Evolutionary conservation across 2,797 vertebrate species (phyloP), one percentile per base, ranked within the genome.

Genomic region (Tapirus indicus): DNA sequence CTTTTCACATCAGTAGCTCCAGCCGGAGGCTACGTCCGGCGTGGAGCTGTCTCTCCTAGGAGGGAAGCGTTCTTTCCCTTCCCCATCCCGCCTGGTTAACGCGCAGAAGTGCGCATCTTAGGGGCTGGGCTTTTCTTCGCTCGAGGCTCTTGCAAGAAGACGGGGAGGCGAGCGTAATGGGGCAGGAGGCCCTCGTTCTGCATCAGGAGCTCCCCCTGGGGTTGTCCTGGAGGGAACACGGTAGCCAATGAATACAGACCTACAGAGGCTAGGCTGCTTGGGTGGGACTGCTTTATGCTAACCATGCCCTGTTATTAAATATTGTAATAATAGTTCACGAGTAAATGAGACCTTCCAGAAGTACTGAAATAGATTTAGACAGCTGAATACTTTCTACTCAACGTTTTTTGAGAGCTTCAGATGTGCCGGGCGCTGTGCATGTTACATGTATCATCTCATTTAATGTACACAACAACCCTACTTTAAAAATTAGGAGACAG

Each of bases 41-140:
- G 25, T 6, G 29, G 74, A 94, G 94, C 97, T 97, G 98, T 98
- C 97, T 94, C 60, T 98, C 94, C 97, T 79, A 91, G 97, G 97
- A 95, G 90, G 92, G 41, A 77, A 91, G 49, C 54, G 4, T 75
- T 54, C 38, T 79, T 71, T 96, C 69, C 56, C 66, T 88, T 69
- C 25, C 7, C 2, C 6, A 44, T 27, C 66, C 23, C 14, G 44
- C 54, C 13, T 5, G 91, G 77, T 44, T 88, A 69, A 69, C 20
- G 20, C 64, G 32, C 78, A 58, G 27, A 93, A 69, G 25, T 62
- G 94, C 69, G 4, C 49, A 11, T 84, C n/a, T 35, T 13, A 18
- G 75, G 29, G 44, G 27, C 44, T 7, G 35, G 52, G 47, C 4
- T 44, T n/a, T 32, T 64, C 25, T 77, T 94, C 2, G 25, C 54